Evolutionary conservation across 2,113 vertebrate species (phyloP).

Genomic region (Athene noctua): DNA sequence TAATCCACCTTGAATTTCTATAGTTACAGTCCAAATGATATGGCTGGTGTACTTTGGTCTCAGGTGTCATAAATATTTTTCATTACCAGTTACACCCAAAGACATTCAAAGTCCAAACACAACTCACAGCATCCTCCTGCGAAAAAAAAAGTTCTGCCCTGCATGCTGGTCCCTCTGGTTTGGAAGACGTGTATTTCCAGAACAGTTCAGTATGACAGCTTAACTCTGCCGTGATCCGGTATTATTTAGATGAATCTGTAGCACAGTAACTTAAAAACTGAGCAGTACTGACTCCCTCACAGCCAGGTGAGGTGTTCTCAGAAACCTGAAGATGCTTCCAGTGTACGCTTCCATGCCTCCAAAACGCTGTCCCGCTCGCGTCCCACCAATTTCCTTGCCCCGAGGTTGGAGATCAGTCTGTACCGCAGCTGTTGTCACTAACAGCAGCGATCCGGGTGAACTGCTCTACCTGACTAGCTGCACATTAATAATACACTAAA

Average conservation of each 20-base stretch:
- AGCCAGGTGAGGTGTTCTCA: background rate
- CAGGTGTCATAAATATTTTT: background rate
- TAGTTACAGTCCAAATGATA: background rate
- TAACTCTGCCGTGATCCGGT: background rate
- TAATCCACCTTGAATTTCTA: background rate
- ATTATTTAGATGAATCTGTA: background rate
- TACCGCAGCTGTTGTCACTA: background rate
- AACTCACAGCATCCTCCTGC: background rate
- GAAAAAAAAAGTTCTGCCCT: background rate
- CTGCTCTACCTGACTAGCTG: background rate
- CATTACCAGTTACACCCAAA: constrained; percentile 21
- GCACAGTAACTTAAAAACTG: background rate
- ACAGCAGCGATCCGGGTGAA: background rate
- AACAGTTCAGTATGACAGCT: background rate
- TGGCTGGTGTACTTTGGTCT: background rate
- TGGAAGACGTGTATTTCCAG: background rate
- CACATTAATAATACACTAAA: background rate
- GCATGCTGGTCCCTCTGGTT: background rate
- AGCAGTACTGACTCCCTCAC: background rate
- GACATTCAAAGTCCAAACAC: background rate
- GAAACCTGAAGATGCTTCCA: background rate
- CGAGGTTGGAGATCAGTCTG: background rate
- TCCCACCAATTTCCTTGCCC: background rate
- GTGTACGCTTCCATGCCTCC: background rate
- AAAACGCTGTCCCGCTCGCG: background rate